Base-by-base conservation (phyloP, 1,140 invertebrate genomes). In the Berghia stephanieae region DNA sequence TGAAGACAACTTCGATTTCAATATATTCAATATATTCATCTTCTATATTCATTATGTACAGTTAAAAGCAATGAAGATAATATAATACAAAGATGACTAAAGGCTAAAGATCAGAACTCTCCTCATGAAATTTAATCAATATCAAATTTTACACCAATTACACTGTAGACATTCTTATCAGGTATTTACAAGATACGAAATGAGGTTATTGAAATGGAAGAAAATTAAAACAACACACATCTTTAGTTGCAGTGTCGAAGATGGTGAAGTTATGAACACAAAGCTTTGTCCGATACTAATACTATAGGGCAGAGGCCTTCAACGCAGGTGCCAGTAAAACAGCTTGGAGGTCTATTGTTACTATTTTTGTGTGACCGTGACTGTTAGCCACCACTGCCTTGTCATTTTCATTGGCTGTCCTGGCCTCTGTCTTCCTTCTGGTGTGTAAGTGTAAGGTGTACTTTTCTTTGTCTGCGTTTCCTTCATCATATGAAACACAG, bases 211-310 rank as follows among this genome's bases (percentile, higher is more conserved):
- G n/a, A n/a, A n/a, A n/a, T n/a, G n/a, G n/a, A n/a, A n/a, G n/a
- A n/a, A n/a, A n/a, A n/a, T n/a, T n/a, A n/a, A n/a, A 90, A 77
- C 88, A 75, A 78, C 79, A 75, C 6, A 82, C 84, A 49, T 82
- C 68, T 68, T 86, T 80, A 52, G 74, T 88, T 4, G 77, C 80
- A 8, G 89, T 60, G 81, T 91, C 87, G 79, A 87, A 91, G 46
- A 90, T 75, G 24, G 88, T 89, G 76, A 88, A 90, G 83, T 91
- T 91, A 83, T 90, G 88, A 27, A 84, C 71, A 21, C 80, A 55
- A 31, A 90, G 78, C 80, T 90, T 91, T 13, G 83, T 88, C 83
- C 89, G 90, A 81, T 87, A 90, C n/a, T n/a, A n/a, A n/a, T n/a
- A n/a, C 81, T 90, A 90, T 43, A 90, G 52, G 49, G 85, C 84